Evolutionary conservation across 1,140 invertebrate species (phyloP).

Genomic region (Papilio xuthus): DNA sequence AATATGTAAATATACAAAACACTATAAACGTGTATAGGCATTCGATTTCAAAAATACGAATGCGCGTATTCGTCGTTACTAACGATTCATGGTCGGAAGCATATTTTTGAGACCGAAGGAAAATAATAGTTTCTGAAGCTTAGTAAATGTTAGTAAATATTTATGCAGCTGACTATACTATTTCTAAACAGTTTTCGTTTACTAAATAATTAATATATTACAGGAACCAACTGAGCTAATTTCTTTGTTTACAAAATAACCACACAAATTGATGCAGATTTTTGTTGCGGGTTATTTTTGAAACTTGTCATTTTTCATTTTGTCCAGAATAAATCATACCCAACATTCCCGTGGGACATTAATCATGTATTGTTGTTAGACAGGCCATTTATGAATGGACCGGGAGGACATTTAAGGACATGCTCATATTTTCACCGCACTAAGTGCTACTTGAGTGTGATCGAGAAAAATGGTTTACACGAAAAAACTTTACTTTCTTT

Average conservation of each 20-base stretch:
- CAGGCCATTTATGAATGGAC: neutral
- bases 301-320: neutral
- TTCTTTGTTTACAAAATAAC: neutral
- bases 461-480: neutral
- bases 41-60: too few species aligned
- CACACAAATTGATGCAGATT: neutral
- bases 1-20: neutral
- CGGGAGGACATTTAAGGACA: constrained; percentile 13
- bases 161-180: too few species aligned
- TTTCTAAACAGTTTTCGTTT: too few species aligned
- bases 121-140: too few species aligned
- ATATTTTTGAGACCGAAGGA: too few species aligned
- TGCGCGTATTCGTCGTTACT: too few species aligned
- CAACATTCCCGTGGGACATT: neutral
- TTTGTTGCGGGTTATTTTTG: neutral
- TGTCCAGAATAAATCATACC: constrained; percentile 6
- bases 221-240: neutral
- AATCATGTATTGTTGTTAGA: constrained; percentile 19
- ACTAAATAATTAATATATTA: too few species aligned
- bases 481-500: neutral
- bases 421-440: neutral
- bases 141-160: too few species aligned
- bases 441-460: neutral
- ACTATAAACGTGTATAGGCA: too few species aligned
- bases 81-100: too few species aligned